Evolutionary conservation across 2,888 invertebrate genomes (phyloP), one percentile per base, ranked within the genome.

Genomic region (Cheilosia urbana): DNA sequence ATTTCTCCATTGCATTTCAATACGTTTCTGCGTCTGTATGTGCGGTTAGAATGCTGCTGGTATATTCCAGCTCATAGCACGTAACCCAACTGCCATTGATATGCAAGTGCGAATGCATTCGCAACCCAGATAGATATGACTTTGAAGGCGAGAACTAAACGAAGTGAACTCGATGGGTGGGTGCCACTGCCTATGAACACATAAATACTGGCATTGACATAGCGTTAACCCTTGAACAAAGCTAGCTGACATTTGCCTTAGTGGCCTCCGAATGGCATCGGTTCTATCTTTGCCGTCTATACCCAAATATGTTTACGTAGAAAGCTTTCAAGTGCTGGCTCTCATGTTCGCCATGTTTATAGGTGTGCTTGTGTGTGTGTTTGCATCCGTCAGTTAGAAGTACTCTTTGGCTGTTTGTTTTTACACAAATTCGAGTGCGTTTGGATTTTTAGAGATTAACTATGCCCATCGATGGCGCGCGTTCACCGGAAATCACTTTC

Each of bases 171-270:
- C 80, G 30, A 30, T 45, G 65, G 62, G 37, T 65, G 65, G 62
- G 42, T 19, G 34, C 37, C 4, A 19, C 27, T 15, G 17, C 40
- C 21, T 60, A 37, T 73, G 75, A 75, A 62, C 58, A 57, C 68
- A 75, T 75, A 84, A 84, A 73, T 63, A 76, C 81, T 85, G 81
- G 80, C 85, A 81, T 76, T 85, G 85, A 85, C 80, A 85, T 37
- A 81, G 85, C 30, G 81, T 85, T 85, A 85, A 85, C 85, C 85
- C 60, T 85, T 85, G 85, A 85, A 85, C 85, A 80, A 27, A 66
- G 72, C 85, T 81, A 62, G 72, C 81, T 81, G 85, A 85, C 85
- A 85, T 85, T 85, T 81, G 84, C 80, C 84, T 80, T 42, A 55
- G 55, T 19, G 27, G 65, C 40, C 66, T 47, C 73, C 58, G 73